A percentile compares a stretch with the other conserved stretches of the same genome.
phyloP scores from a whole-genome alignment of 2,113 vertebrate species.

The Thalassarche chlororhynchos region DNA sequence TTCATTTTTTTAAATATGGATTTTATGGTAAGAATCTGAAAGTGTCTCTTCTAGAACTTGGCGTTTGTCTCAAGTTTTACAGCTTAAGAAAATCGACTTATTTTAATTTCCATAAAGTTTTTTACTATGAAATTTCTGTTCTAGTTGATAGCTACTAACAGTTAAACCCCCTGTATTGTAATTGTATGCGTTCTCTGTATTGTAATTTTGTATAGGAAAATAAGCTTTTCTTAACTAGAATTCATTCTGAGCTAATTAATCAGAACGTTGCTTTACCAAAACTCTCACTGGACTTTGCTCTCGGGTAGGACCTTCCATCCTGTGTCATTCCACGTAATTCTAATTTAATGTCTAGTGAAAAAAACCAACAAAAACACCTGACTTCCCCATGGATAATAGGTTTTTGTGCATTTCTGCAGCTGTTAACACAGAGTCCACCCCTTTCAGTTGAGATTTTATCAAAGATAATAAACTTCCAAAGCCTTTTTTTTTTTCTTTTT shows the following conservation, averaged over 20 bases:
- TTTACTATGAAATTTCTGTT: slow-evolving; percentile 41
- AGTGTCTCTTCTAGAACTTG: slow-evolving; percentile 12
- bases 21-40: neutral
- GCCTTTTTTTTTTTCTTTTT: neutral
- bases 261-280: slow-evolving; percentile 46
- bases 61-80: slow-evolving; percentile 20
- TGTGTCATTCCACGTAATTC: neutral
- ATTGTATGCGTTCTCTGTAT: slow-evolving; percentile 42
- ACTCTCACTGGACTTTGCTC: slow-evolving; percentile 4
- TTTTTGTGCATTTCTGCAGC: neutral
- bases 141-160: slow-evolving; percentile 33
- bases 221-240: neutral
- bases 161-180: slow-evolving; percentile 2
- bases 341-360: slow-evolving; percentile 17
- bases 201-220: slow-evolving; percentile 60
- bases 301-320: neutral
- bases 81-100: neutral
- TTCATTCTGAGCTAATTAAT: neutral
- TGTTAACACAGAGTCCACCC: neutral
- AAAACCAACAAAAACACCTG: accelerated
- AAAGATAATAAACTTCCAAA: slow-evolving; percentile 62
- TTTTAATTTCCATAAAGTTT: slow-evolving; percentile 25
- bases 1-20: slow-evolving; percentile 1
- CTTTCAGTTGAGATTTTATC: slow-evolving; percentile 54
- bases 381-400: neutral